Evolutionary conservation across 2,113 vertebrate species (phyloP).

Genomic region (Cinclus mexicanus): DNA sequence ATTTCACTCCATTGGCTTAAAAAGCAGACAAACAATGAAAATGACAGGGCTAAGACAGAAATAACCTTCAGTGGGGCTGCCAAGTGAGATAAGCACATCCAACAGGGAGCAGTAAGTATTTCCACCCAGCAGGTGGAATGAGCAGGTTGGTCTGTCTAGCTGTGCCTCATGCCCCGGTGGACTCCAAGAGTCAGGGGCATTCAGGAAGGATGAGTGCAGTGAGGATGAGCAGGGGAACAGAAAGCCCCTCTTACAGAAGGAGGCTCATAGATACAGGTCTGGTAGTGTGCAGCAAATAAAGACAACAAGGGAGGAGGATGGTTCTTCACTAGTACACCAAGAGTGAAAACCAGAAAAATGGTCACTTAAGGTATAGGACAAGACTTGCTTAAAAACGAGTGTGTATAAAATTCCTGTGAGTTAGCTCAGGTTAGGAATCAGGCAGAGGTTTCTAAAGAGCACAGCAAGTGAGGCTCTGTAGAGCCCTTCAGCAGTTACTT

Average conservation of each 20-base stretch:
- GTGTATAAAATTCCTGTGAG: not conserved
- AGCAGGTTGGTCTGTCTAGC: not conserved
- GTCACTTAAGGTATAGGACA: not conserved
- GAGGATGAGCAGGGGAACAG: not conserved
- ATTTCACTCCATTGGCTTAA: not conserved
- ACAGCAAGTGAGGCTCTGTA: not conserved
- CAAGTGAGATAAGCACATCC: not conserved
- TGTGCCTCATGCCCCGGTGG: not conserved
- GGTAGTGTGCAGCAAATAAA: not conserved
- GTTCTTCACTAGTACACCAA: not conserved
- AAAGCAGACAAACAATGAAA: not conserved
- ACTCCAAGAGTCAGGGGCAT: not conserved
- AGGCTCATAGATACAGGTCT: not conserved
- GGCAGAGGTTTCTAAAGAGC: not conserved
- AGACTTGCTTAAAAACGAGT: not conserved
- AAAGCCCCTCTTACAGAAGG: not conserved
- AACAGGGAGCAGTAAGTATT: not conserved
- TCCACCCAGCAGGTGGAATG: not conserved
- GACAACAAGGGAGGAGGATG: not conserved
- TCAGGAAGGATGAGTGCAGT: not conserved
- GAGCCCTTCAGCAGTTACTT: not conserved
- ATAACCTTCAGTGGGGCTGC: not conserved
- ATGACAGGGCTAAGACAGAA: not conserved
- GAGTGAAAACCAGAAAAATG: not conserved
- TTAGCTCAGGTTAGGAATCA: not conserved